Conservation (phyloP, 2,888 invertebrate genomes). For the Aleiodes alternator region DNA sequence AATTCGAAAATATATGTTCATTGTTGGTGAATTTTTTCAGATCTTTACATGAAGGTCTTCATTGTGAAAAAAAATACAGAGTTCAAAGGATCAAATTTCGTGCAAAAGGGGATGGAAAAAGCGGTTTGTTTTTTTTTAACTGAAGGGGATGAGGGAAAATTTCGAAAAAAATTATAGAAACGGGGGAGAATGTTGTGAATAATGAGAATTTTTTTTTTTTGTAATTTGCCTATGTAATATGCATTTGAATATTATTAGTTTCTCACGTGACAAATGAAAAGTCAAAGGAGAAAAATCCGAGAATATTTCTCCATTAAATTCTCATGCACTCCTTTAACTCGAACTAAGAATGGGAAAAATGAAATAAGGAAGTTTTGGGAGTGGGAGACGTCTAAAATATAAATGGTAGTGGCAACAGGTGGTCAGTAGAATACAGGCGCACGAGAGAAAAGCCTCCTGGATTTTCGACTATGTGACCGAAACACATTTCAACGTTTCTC, state of each 20-base stretch:
- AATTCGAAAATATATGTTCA: too few species aligned
- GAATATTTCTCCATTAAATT: conserved; percentile 23
- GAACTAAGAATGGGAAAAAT: conserved; percentile 6
- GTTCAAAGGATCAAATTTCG: too few species aligned
- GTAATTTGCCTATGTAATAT: too few species aligned
- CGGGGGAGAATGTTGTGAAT: too few species aligned
- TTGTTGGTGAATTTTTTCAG: too few species aligned
- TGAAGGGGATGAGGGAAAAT: too few species aligned
- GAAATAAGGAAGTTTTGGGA: conserved; percentile 35
- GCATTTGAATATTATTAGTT: conserved; percentile 10
- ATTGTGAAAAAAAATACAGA: too few species aligned
- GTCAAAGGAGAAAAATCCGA: not conserved
- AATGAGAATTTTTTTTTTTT: too few species aligned
- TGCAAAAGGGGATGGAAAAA: too few species aligned
- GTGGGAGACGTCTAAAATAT: conserved; percentile 68
- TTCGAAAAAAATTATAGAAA: too few species aligned
- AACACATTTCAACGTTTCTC: conserved; percentile 4
- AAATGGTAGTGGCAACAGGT: conserved; percentile 74
- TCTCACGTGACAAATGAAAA: conserved; percentile 2
- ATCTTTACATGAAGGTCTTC: too few species aligned
- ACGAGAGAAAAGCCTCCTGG: conserved; percentile 64
- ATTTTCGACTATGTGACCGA: conserved; percentile 45
- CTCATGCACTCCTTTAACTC: not conserved
- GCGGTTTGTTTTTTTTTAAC: too few species aligned
- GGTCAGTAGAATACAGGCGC: conserved; percentile 69